Evolutionary conservation across 1,140 invertebrate genomes (phyloP).

Genomic region (Drosophila trapezifrons): DNA sequence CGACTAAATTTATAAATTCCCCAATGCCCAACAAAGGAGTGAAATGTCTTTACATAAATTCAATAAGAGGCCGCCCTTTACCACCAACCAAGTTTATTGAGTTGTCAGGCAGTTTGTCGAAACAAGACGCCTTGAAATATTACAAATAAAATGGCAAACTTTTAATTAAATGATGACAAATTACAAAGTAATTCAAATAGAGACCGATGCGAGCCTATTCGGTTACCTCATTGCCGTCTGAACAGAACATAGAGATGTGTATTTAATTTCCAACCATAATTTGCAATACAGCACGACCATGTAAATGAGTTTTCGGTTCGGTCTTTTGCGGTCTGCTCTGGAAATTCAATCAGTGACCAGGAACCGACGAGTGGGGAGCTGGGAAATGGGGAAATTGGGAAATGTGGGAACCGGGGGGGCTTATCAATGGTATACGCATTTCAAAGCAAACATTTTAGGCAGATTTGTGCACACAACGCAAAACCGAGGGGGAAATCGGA

Average conservation of each 20-base stretch:
- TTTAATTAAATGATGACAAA: slow-evolving; percentile 34
- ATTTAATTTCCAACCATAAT: slow-evolving; percentile 79
- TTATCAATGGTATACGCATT: slow-evolving; percentile 79
- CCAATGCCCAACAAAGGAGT: background rate
- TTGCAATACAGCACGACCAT: slow-evolving; percentile 31
- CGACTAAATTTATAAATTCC: background rate
- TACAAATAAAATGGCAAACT: slow-evolving; percentile 26
- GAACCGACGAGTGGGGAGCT: slow-evolving; percentile 20
- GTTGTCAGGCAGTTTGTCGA: background rate
- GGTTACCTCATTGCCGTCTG: slow-evolving; percentile 37
- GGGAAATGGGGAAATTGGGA: slow-evolving; percentile 8
- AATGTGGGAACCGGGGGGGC: slow-evolving; percentile 39
- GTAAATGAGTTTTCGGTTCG: slow-evolving; percentile 23
- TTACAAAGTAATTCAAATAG: slow-evolving; percentile 17
- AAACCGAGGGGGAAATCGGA: slow-evolving; percentile 29
- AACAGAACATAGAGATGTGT: slow-evolving; percentile 37
- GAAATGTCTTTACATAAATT: background rate
- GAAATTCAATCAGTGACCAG: slow-evolving; percentile 71
- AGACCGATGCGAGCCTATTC: slow-evolving; percentile 4
- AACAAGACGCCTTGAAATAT: slow-evolving; percentile 11
- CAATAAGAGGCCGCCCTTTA: background rate
- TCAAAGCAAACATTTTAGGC: slow-evolving; percentile 79
- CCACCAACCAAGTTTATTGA: background rate
- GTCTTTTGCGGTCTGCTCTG: slow-evolving; percentile 48
- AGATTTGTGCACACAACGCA: slow-evolving; percentile 59